Base-by-base conservation (phyloP, 2,797 vertebrate genomes). In the Leuciscus waleckii region DNA sequence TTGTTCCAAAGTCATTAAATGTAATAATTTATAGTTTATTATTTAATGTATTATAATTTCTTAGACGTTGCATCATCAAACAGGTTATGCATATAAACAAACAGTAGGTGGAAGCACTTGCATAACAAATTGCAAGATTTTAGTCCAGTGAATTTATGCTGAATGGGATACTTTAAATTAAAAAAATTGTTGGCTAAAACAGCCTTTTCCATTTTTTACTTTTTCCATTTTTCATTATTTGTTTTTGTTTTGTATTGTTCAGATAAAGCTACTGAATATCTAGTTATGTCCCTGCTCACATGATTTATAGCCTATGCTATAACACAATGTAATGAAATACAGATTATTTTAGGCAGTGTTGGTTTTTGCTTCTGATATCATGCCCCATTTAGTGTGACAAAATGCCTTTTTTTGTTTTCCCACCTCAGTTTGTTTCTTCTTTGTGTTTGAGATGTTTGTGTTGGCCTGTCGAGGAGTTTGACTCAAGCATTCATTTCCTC, bases 41-140 rank as follows among this genome's bases (percentile, higher is more conserved):
- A 26, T 41, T 61, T 61, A 17, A 39, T 39, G 58, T 17, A 35
- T 54, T 75, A 37, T 6, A 68, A 68, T 5, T 41, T 37, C 7
- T 14, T 51, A 67, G 58, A 32, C 3, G 3, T 49, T 77, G 32
- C 3, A 56, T 10, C 1, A 49, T 19, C 23, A 37, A 71, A n/a
- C 26, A 7, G 23, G 37, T 43, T 21, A 14, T 82, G 43, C 37
- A 23, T 41, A 74, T 23, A 35, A 61, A 41, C 7, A 73, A 74
- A 70, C 81, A 82, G 35, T 74, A 82, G 81, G n/a, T 73, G 69
- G 68, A 46, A 61, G 81, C 69, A 82, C 56, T 29, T 70, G 46
- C 79, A 81, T 23, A 26, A 46, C 29, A 46, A 79, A 68, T 29
- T 17, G 2, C 29, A 35, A 32, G 13, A 37, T 37, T 16, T 58